Evolutionary conservation across 1,140 invertebrate genomes (phyloP).

Genomic region (Belonocnema kinseyi): DNA sequence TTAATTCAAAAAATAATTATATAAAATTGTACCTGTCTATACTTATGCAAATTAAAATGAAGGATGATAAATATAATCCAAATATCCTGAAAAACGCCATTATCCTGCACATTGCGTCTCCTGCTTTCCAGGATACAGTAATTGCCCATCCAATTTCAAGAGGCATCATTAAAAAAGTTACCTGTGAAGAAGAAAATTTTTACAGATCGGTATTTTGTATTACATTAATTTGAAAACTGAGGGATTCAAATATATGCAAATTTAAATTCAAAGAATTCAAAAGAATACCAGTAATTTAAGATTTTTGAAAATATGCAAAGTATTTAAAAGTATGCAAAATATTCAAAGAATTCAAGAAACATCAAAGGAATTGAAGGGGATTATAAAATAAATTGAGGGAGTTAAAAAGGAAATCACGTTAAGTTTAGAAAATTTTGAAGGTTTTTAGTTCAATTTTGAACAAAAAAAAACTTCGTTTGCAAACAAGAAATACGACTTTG

Average conservation of each 20-base stretch:
- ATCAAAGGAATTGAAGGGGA: too few relatives aligned
- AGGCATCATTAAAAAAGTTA: conserved; percentile 93
- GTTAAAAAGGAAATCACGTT: too few relatives aligned
- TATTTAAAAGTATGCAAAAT: neutral
- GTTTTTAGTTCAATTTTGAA: too few relatives aligned
- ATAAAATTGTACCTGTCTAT: conserved; percentile 82
- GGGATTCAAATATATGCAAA: neutral
- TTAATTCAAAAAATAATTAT: neutral
- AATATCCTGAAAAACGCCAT: conserved; percentile 91
- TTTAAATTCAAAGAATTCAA: neutral
- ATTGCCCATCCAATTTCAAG: conserved; percentile 90
- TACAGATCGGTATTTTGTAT: neutral
- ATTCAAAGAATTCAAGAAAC: too few relatives aligned
- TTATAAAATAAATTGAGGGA: too few relatives aligned
- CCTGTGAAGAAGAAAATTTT: conserved; percentile 75
- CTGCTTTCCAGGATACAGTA: conserved; percentile 89
- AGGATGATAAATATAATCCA: conserved; percentile 90
- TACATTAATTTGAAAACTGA: neutral
- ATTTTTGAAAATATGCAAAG: neutral
- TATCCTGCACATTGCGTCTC: conserved; percentile 87
- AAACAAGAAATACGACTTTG: too few relatives aligned
- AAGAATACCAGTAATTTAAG: neutral
- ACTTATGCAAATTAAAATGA: conserved; percentile 91
- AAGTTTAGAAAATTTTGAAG: too few relatives aligned
- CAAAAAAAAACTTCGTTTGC: too few relatives aligned